A percentile compares a stretch with the other conserved stretches of the same genome.
Evolutionary conservation across 2,797 vertebrate genomes (phyloP).

Genomic region (Ambastaia sidthimunki): DNA sequence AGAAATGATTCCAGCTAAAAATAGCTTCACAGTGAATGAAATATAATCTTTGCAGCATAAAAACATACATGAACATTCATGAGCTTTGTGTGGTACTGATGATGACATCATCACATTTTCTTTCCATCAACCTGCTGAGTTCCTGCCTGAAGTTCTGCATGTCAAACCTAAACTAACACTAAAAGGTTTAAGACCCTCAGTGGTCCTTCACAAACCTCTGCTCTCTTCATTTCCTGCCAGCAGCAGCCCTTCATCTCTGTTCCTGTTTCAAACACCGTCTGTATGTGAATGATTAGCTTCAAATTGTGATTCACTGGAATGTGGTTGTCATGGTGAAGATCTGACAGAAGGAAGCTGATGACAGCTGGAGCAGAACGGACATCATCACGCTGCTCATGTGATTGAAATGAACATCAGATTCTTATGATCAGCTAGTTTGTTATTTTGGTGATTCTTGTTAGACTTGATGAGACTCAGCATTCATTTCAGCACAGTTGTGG

Average conservation of each 20-base stretch:
- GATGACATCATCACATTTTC: constrained; percentile 8
- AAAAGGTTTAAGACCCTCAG: constrained; percentile 65
- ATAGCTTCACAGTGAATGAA: background rate
- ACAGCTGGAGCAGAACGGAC: constrained; percentile 38
- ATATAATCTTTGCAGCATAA: background rate
- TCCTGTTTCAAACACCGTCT: constrained; percentile 40
- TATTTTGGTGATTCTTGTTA: constrained; percentile 45
- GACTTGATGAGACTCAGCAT: constrained; percentile 48
- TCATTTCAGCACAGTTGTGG: constrained; percentile 28
- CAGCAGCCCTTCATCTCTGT: constrained; percentile 22
- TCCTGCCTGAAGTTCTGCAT: constrained; percentile 35
- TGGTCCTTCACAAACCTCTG: constrained; percentile 50
- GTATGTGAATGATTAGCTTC: constrained; percentile 54
- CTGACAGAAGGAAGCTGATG: constrained; percentile 43
- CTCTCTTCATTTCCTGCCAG: constrained; percentile 66
- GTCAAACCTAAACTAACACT: constrained; percentile 64
- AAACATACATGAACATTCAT: too few species aligned
- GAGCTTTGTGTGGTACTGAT: too few species aligned
- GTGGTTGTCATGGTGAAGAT: constrained; percentile 55
- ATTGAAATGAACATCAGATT: constrained; percentile 30
- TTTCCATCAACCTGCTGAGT: constrained; percentile 16
- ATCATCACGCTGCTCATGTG: constrained; percentile 46
- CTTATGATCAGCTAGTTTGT: constrained; percentile 16
- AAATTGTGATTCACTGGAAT: constrained; percentile 57
- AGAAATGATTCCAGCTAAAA: background rate